phyloP scores from a whole-genome alignment of 2,113 vertebrate genomes.

The Callorhinus ursinus region DNA sequence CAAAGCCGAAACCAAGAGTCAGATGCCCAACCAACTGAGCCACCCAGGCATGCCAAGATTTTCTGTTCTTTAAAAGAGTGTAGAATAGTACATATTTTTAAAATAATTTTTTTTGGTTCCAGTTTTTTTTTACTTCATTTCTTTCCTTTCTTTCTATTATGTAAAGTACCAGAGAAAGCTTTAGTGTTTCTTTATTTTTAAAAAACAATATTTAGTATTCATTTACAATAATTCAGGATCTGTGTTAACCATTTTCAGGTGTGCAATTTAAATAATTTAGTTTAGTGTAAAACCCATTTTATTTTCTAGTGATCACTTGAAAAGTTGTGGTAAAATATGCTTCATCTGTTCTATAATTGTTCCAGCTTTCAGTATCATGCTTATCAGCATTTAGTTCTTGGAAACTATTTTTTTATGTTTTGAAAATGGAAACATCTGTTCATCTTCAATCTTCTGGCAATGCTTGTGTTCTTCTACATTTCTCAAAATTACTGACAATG shows the following conservation, averaged over 20 bases:
- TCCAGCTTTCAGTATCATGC: conserved; percentile 14
- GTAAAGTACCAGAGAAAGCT: neutral
- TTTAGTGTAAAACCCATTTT: conserved; percentile 27
- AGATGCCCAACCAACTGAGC: neutral
- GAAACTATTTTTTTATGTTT: conserved; percentile 33
- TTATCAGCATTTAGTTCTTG: conserved; percentile 59
- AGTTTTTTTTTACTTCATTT: neutral
- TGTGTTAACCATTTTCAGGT: conserved; percentile 44
- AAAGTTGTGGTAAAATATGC: conserved; percentile 55
- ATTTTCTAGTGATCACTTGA: conserved; percentile 28
- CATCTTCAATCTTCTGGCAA: conserved; percentile 11
- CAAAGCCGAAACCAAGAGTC: neutral
- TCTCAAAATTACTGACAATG: conserved; percentile 41
- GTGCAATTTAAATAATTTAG: conserved; percentile 54
- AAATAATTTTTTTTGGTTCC: conserved; percentile 17
- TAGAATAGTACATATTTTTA: neutral
- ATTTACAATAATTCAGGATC: conserved; percentile 38
- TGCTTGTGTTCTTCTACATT: conserved; percentile 16
- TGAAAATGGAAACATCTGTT: conserved; percentile 67
- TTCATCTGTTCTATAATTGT: conserved; percentile 47
- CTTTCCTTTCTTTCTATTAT: neutral
- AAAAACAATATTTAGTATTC: neutral
- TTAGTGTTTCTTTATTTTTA: neutral
- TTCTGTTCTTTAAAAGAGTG: neutral
- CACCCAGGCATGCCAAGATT: neutral